Evolutionary conservation across 2,113 vertebrate species (phyloP), one percentile per base, ranked within the genome.

Genomic region (Plectropomus leopardus): DNA sequence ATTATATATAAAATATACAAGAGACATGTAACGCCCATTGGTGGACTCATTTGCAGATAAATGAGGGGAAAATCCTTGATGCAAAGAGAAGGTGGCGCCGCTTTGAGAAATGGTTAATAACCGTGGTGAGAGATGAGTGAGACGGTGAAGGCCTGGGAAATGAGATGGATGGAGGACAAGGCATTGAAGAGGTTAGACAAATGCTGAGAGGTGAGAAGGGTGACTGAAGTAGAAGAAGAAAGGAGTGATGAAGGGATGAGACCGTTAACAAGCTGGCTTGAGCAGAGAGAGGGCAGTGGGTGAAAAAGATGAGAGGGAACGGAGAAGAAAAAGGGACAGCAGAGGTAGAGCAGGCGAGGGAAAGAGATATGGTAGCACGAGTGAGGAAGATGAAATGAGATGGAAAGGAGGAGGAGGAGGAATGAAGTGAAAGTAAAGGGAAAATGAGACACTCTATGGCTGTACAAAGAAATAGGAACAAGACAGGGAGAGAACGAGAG

Each of bases 191-290:
- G 2, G 48, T 70, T 19, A 59, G 64, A 75, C 13, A 60, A 60
- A 85, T 44, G 47, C 53, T 50, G 76, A 53, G 78, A 32, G 54
- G 65, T 80, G 76, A 78, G 54, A 40, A n/a, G 26, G 57, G 32
- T 45, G 36, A 66, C 36, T n/a, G 53, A 60, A 44, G 61, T 30
- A 23, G 36, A 71, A 47, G 67, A 60, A 53, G 13, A 75, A 23
- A 44, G 53, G 28, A 24, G 65, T 55, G 51, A 83, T 74, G 77
- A 76, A 70, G 67, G 42, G 53, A 80, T 50, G 75, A 72, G 50
- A 34, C 58, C 4, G 17, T 70, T 86, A 84, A 87, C 66, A 23
- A 76, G 83, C 63, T 72, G 60, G 57, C 50, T 76, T 6, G 23
- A 70, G 76, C 36, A 9, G 59, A 50, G 54, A 58, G 54, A 64